These are phyloP conservation scores for Eupithecia centaureata DNA, from an alignment of 2,888 invertebrate genomes.

Conservation along the genomic window DNA sequence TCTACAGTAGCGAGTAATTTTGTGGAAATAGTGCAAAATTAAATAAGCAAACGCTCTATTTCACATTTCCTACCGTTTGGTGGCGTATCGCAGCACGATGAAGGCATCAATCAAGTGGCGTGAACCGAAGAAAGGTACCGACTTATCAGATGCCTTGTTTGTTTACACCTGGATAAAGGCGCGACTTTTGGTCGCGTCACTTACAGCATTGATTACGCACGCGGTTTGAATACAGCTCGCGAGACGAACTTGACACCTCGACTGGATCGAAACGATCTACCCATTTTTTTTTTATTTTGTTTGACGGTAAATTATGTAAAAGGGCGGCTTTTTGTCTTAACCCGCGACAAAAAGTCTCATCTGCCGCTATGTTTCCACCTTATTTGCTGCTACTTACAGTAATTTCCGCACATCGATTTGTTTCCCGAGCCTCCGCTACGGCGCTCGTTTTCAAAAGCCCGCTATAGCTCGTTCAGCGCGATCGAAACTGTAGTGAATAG, in stretches of 20 bases:
- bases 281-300: neutral
- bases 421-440: conserved; percentile 47
- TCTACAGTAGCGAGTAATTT: neutral
- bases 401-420: conserved; percentile 76
- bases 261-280: neutral
- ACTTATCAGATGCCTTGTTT: conserved; percentile 77
- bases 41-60: conserved; percentile 18
- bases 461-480: conserved; percentile 6
- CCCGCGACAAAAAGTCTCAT: conserved; percentile 19
- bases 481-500: conserved; percentile 20
- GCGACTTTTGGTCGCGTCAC: conserved; percentile 23
- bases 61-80: conserved; percentile 20
- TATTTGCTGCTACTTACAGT: conserved; percentile 67
- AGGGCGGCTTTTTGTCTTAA: conserved; percentile 15
- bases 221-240: neutral
- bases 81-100: conserved; percentile 54
- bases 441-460: conserved; percentile 35
- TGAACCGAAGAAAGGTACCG: conserved; percentile 70
- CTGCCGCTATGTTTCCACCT: conserved; percentile 12
- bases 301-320: neutral
- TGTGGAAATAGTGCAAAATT: conserved; percentile 18
- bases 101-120: conserved; percentile 81
- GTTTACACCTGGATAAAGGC: conserved; percentile 45
- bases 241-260: neutral
- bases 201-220: neutral